Evolutionary conservation across 2,888 invertebrate genomes (phyloP), one percentile per base, ranked within the genome.

Genomic region (Sipha maydis): DNA sequence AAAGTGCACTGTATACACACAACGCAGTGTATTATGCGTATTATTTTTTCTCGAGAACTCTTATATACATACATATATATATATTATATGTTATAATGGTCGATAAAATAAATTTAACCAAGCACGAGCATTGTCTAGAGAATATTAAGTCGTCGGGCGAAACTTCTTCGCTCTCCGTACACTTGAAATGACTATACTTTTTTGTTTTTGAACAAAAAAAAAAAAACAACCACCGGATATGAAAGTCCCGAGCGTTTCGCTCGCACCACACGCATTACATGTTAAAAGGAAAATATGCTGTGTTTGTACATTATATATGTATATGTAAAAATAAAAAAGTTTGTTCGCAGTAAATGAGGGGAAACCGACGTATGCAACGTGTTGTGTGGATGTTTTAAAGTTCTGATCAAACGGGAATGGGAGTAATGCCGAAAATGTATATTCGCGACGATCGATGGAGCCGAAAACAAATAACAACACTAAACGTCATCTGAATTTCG

Each of bases 91-190:
- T 38, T n/a, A 14, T 14, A 38, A 73, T 25, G n/a, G 73, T 54
- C 34, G 34, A 83, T 56, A 83, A 83, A 83, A 28, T 38, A 25
- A 83, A 83, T 83, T 75, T 38, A n/a, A 73, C 73, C 54, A n/a
- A 56, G 34, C 14, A 38, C 17, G 48, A 14, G 28, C 69, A 28
- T 83, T 75, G 34, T 75, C n/a, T 56, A 56, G 75, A 54, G 38
- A 75, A 75, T 31, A 61, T 61, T 61, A 83, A 83, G 71, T 71
- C n/a, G 31, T 83, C 14, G 31, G n/a, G 11, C 3, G 21, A 71
- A 71, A 83, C 48, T 71, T 83, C 5, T 19, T 83, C 82, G 41
- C 28, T 71, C 67, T 8, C 8, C n/a, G 11, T 69, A 28, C 69
- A 28, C 69, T 73, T 34, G 48, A 83, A 83, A 83, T 25, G 41